Evolutionary conservation across 2,888 invertebrate genomes (phyloP), one percentile per base, ranked within the genome.

Genomic region (Caenorhabditis sp.): DNA sequence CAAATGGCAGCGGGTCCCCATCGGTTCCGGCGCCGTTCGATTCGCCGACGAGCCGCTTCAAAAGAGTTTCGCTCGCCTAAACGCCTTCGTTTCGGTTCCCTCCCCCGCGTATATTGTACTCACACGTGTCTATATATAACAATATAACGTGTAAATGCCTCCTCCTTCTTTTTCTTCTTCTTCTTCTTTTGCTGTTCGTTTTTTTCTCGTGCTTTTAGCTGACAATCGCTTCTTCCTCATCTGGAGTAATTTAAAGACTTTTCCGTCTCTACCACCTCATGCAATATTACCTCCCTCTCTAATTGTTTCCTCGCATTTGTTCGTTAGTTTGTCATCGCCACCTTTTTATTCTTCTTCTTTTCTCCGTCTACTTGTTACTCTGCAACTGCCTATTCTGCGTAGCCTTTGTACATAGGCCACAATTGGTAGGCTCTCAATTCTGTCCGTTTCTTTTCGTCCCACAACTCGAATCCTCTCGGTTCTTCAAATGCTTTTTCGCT

Each of bases 21-120:
- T 55, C 76, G 5, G 78, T 70, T 50, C 68, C 73, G 9, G 48
- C 62, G 7, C 73, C 78, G 17, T 76, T 75, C 62, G 76, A 79
- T 35, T 66, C 79, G 8, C 72, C 75, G 24, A 71, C 72, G 20
- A 56, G 75, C 17, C 79, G 83, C 17, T 83, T 83, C 71, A 82
- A 82, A 55, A 43, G 81, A 45, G 83, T 83, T 15, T 82, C 80
- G 13, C 70, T 83, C 26, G 81, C 63, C 27, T 79, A 39, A 76
- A 55, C 32, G 15, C 26, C 30, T 46, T n/a, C 48, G 46, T 37
- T n/a, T 20, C n/a, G n/a, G n/a, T n/a, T n/a, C n/a, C 32, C 39
- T 30, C 8, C 45, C 1, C 37, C 53, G 30, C 46, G 39, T 71
- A 46, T 27, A 43, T 71, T 39, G 35, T 30, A 65, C 55, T 55